phyloP scores from a whole-genome alignment of 2,888 invertebrate genomes.

The Netelia virgata region DNA sequence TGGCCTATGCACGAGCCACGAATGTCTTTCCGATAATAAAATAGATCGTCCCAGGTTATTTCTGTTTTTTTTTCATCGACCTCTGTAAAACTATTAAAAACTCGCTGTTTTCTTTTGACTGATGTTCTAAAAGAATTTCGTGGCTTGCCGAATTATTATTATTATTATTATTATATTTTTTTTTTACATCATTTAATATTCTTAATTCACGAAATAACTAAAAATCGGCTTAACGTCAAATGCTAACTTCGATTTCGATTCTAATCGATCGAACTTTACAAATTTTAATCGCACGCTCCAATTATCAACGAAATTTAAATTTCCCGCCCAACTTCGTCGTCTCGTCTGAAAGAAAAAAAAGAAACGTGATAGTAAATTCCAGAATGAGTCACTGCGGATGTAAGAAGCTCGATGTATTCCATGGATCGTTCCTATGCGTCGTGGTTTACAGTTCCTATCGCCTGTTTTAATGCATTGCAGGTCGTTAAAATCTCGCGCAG shows the following conservation, averaged over 20 bases:
- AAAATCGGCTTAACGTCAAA: no score
- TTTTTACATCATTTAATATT: no score
- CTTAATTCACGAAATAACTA: no score
- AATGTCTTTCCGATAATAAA: background rate
- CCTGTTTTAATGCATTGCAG: background rate
- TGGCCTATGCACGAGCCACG: slow-evolving; percentile 9
- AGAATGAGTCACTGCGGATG: slow-evolving; percentile 20
- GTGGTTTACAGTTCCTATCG: background rate
- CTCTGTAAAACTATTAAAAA: background rate
- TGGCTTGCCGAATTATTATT: no score
- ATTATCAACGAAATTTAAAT: no score
- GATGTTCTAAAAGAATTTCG: no score
- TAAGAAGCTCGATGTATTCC: background rate
- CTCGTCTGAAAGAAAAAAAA: background rate
- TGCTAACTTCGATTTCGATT: no score
- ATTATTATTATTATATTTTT: no score
- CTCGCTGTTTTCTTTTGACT: no score
- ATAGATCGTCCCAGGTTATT: background rate
- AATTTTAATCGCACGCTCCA: no score
- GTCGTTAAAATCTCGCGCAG: slow-evolving; percentile 24
- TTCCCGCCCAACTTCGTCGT: background rate
- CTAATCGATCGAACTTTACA: no score
- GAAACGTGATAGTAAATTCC: background rate
- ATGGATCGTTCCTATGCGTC: background rate
- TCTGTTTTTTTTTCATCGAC: background rate